These are phyloP conservation scores for Alectoris magna DNA, from an alignment of 2,797 vertebrate species.

Conservation along the genomic window DNA sequence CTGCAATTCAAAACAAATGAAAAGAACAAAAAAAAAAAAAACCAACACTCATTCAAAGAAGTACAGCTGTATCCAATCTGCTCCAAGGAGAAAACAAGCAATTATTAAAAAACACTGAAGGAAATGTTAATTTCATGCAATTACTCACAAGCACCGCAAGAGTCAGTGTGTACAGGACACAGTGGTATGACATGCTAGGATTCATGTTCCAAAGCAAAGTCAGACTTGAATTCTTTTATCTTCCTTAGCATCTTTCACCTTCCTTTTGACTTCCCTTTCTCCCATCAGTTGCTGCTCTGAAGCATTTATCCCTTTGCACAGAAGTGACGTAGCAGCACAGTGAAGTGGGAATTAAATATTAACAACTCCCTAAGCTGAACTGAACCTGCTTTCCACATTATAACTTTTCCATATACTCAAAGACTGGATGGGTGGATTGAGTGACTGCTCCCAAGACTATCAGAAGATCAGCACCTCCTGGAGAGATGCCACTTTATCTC, in stretches of 20 bases:
- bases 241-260: neutral
- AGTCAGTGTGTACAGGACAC: slow-evolving; percentile 18
- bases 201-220: slow-evolving; percentile 27
- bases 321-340: slow-evolving; percentile 1
- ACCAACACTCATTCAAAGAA: neutral
- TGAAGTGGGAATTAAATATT: slow-evolving; percentile 50
- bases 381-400: neutral
- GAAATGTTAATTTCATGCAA: neutral
- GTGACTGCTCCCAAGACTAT: neutral
- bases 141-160: slow-evolving; percentile 68
- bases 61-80: neutral
- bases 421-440: neutral
- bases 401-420: neutral
- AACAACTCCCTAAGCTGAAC: neutral
- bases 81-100: neutral
- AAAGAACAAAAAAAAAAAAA: neutral
- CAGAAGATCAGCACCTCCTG: neutral
- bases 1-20: neutral
- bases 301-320: slow-evolving; percentile 41
- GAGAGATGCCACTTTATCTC: neutral
- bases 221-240: neutral
- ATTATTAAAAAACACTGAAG: neutral
- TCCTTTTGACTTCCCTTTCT: neutral
- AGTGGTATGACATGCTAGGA: neutral
- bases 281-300: neutral